Conservation (phyloP, 1,140 invertebrate genomes). For the Arion vulgaris region DNA sequence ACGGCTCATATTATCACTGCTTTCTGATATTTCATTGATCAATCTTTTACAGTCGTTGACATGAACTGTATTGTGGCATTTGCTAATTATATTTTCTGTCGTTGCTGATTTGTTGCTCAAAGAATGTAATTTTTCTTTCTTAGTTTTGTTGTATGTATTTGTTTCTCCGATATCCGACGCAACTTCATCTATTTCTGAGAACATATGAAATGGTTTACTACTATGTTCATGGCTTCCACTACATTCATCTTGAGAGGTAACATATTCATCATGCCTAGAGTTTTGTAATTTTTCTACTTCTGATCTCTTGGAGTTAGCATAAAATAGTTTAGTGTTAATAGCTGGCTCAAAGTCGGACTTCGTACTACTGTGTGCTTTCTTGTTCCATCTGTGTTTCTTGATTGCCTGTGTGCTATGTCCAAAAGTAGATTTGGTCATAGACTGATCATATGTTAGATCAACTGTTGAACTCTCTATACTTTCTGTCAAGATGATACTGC, state of each 20-base stretch:
- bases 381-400: neutral
- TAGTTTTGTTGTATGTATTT: neutral
- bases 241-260: neutral
- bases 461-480: neutral
- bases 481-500: neutral
- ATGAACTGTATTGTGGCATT: too few relatives aligned
- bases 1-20: too few relatives aligned
- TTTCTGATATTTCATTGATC: neutral
- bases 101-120: too few relatives aligned
- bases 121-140: too few relatives aligned
- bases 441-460: neutral
- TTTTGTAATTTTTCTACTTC: neutral
- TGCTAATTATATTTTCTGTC: neutral
- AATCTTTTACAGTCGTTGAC: too few relatives aligned
- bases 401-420: neutral
- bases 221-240: neutral
- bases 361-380: neutral
- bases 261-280: neutral
- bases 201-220: neutral
- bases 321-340: neutral
- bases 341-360: neutral
- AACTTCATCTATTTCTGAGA: neutral
- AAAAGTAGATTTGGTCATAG: neutral
- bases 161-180: neutral
- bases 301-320: neutral